Evolutionary conservation across 2,888 invertebrate genomes (phyloP).

Genomic region (Drosophila seclusa): DNA sequence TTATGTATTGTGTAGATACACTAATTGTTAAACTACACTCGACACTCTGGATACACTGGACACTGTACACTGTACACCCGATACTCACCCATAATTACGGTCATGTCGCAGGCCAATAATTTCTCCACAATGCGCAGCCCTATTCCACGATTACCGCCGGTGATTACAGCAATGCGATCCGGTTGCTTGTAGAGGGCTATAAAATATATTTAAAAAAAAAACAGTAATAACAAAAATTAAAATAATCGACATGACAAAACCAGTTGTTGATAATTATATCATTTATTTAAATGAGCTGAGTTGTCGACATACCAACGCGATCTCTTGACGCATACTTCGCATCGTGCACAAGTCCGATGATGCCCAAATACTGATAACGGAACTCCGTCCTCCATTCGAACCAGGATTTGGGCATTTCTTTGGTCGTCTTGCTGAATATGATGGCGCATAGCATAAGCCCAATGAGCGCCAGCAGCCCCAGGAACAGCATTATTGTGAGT

Average conservation of each 20-base stretch:
- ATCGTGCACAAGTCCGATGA: constrained; percentile 82
- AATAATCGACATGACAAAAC: constrained; percentile 23
- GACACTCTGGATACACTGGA: neutral
- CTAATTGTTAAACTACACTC: neutral
- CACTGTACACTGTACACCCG: neutral
- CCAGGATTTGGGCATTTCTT: constrained; percentile 84
- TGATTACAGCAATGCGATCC: constrained; percentile 91
- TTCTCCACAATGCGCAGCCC: constrained; percentile 91
- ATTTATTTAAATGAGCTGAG: neutral
- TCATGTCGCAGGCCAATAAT: constrained; percentile 91
- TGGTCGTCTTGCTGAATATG: constrained; percentile 83
- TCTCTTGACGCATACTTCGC: constrained; percentile 74
- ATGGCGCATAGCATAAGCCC: constrained; percentile 74
- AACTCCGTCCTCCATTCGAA: constrained; percentile 84
- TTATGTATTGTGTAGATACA: neutral
- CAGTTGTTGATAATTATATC: neutral
- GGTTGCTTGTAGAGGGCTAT: constrained; percentile 88
- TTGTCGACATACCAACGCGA: constrained; percentile 81
- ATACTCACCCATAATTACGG: constrained; percentile 89
- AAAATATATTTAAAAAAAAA: neutral
- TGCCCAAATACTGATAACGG: constrained; percentile 82
- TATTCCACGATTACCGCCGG: constrained; percentile 95
- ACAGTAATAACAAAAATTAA: neutral
- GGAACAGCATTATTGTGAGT: constrained; percentile 42
- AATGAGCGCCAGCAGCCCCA: constrained; percentile 52